Evolutionary conservation across 2,113 vertebrate species (phyloP).

Genomic region (Tachysurus fulvidraco): DNA sequence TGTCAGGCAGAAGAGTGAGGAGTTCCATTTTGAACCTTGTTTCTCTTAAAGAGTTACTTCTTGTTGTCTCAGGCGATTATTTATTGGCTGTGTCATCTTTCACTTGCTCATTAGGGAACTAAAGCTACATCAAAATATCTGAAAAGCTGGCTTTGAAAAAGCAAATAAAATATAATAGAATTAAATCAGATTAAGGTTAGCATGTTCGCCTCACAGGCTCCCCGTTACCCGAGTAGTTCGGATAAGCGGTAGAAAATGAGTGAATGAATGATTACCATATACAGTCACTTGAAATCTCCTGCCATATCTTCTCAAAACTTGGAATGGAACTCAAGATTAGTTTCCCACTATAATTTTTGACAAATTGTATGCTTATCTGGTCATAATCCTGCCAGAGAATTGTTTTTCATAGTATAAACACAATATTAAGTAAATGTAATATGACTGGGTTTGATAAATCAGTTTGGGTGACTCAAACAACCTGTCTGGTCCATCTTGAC

Average conservation of each 20-base stretch:
- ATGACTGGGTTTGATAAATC: not conserved
- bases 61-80: not conserved
- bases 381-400: not conserved
- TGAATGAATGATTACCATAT: not conserved
- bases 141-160: not conserved
- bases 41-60: not conserved
- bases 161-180: not conserved
- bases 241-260: too few relatives aligned
- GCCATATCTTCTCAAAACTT: not conserved
- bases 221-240: too few relatives aligned
- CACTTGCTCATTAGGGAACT: not conserved
- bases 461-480: not conserved
- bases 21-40: not conserved
- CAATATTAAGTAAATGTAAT: not conserved
- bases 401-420: not conserved
- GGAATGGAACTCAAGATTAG: not conserved
- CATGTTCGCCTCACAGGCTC: too few relatives aligned
- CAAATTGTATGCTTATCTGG: not conserved
- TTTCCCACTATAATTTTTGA: not conserved
- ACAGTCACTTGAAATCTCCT: not conserved
- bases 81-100: not conserved
- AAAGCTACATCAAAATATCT: not conserved
- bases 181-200: too few relatives aligned
- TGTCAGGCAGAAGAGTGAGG: not conserved
- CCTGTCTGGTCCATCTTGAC: too few relatives aligned